Evolutionary conservation across 2,888 invertebrate genomes (phyloP).

Genomic region (Alloplasta piceator): DNA sequence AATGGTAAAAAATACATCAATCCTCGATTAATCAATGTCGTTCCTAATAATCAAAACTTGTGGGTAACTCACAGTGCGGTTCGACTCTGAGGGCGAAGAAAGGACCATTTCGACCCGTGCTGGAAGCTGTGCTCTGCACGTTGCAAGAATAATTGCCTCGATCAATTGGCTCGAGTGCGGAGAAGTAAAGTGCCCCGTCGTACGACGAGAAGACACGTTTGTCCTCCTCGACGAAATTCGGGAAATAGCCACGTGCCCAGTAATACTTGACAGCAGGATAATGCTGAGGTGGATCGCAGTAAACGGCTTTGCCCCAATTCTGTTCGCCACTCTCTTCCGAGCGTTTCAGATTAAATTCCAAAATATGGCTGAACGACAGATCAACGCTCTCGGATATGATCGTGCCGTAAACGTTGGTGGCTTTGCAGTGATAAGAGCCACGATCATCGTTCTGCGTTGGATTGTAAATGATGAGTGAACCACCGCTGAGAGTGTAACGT

Average conservation of each 20-base stretch:
- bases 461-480: conserved; percentile 93
- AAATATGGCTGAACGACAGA: conserved; percentile 94
- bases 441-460: conserved; percentile 91
- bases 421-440: conserved; percentile 96
- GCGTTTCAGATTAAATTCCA: conserved; percentile 95
- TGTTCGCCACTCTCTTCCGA: conserved; percentile 93
- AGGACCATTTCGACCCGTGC: conserved; percentile 95
- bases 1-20: conserved; percentile 42
- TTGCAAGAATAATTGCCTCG: conserved; percentile 96
- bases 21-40: conserved; percentile 4
- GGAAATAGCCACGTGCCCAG: conserved; percentile 95
- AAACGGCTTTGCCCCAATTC: conserved; percentile 97
- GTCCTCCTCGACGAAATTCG: conserved; percentile 97
- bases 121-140: conserved; percentile 94
- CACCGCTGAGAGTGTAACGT: conserved; percentile 95
- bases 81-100: conserved; percentile 92
- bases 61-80: conserved; percentile 88
- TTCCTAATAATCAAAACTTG: neutral
- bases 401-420: conserved; percentile 94
- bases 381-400: conserved; percentile 95
- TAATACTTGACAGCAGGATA: conserved; percentile 95
- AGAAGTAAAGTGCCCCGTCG: conserved; percentile 97
- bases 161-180: conserved; percentile 95
- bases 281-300: conserved; percentile 96
- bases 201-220: conserved; percentile 96